Evolutionary conservation across 1,140 invertebrate species (phyloP).

Genomic region (Lamellibrachia luymesi): DNA sequence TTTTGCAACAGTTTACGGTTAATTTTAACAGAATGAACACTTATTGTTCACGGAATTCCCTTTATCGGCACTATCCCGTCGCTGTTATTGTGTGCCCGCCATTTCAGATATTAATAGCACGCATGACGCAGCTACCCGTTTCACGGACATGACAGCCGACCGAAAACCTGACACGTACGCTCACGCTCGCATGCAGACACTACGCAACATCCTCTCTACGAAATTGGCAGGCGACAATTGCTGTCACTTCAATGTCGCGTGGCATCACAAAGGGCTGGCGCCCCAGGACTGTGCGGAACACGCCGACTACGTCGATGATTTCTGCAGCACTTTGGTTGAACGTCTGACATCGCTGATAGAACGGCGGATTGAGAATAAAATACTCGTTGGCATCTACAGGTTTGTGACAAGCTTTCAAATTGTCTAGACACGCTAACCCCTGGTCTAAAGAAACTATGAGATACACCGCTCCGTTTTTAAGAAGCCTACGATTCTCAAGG

Average conservation of each 20-base stretch:
- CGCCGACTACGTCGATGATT: slow-evolving; percentile 17
- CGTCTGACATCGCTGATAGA: slow-evolving; percentile 4
- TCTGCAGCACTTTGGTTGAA: neutral
- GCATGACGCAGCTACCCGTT: neutral
- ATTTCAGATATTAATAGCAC: neutral
- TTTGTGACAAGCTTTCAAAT: neutral
- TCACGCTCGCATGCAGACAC: slow-evolving; percentile 1
- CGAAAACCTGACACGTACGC: neutral
- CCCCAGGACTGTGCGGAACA: neutral
- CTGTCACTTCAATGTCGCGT: neutral
- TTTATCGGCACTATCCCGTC: neutral
- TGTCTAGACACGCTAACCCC: neutral
- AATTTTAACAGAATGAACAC: no score
- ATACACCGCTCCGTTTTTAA: neutral
- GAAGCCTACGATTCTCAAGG: neutral
- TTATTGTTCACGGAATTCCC: no score
- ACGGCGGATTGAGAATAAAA: neutral
- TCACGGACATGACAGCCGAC: slow-evolving; percentile 5
- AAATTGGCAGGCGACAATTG: neutral
- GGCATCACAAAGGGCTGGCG: neutral
- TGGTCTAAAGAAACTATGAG: neutral
- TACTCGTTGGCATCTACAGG: neutral
- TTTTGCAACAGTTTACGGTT: no score
- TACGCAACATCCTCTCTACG: neutral
- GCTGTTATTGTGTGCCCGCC: neutral